Evolutionary conservation across 2,113 vertebrate species (phyloP).

Genomic region (Onychorhynchus coronatus): DNA sequence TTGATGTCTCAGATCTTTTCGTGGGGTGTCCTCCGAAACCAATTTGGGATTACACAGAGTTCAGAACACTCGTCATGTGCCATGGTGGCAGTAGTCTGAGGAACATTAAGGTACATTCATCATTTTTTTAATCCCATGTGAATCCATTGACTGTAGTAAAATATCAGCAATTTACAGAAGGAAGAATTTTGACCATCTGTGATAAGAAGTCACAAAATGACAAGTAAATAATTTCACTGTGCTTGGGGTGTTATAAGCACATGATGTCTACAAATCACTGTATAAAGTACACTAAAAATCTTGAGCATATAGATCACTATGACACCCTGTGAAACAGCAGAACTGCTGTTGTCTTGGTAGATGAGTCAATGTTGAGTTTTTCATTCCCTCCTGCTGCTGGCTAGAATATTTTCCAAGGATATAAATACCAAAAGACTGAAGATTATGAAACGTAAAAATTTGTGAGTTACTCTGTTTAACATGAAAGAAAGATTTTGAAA

Average conservation of each 20-base stretch:
- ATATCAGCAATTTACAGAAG: neutral
- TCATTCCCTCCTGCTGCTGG: conserved; percentile 26
- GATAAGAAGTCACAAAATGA: neutral
- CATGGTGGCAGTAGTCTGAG: neutral
- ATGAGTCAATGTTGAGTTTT: conserved; percentile 6
- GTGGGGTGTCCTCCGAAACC: neutral
- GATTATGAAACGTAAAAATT: neutral
- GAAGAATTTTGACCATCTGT: neutral
- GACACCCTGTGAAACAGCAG: neutral
- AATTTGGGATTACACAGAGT: neutral
- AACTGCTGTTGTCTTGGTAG: neutral
- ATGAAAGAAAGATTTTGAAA: neutral
- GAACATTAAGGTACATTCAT: neutral
- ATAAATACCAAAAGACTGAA: conserved; percentile 17
- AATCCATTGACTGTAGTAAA: neutral
- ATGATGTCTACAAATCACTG: neutral
- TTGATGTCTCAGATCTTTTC: neutral
- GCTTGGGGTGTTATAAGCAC: neutral
- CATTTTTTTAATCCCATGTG: neutral
- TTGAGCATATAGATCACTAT: conserved; percentile 1
- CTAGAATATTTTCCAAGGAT: conserved; percentile 20
- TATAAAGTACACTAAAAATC: neutral
- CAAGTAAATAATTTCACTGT: neutral
- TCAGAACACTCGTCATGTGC: neutral
- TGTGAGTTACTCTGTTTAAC: neutral